Base-by-base conservation (phyloP, 2,888 invertebrate species). In the Barypeithes pellucidus region DNA sequence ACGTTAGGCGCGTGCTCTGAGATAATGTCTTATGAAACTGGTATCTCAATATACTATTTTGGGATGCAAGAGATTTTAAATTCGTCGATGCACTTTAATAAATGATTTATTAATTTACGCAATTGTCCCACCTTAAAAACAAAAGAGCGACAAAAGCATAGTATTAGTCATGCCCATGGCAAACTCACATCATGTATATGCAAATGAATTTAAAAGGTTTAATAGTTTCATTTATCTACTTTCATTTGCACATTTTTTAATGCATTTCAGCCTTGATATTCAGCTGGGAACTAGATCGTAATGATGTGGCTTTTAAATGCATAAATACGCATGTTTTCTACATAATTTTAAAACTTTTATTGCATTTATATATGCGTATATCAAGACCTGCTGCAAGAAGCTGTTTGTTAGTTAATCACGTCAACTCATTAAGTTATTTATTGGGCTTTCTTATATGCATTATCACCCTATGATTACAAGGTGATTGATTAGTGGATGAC, bases 81-180 rank as follows among this genome's bases (percentile, higher is more conserved):
- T 29, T 24, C 5, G 36, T 36, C 8, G 2, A 36, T 8, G 3
- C 9, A 36, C 5, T 18, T 47, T 47, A 1, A 16, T 47, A n/a
- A n/a, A 3, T 18, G 18, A 45, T 2, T 29, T 16, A 45, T 45
- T 45, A 45, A 16, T 11, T 11, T 29, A 52, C 5, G 14, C 33
- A 14, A 62, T 39, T 61, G 39, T 62, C 54, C 41, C 7, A 50
- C 50, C 61, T 52, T 50, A 45, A 69, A 39, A 47, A 45, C 24
- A 60, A 20, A 67, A 59, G 24, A 59, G 57, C 16, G 39, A 62
- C 52, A 47, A 50, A 36, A 41, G 5, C n/a, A 4, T 14, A 41
- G n/a, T 14, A 41, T 33, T 50, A 62, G 68, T 69, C 68, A 69
- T 52, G 61, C 68, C 61, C 33, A 33, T 57, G 29, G 33, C 18